phyloP scores from a whole-genome alignment of 2,797 vertebrate species.

The Sebastes hopkinsi region DNA sequence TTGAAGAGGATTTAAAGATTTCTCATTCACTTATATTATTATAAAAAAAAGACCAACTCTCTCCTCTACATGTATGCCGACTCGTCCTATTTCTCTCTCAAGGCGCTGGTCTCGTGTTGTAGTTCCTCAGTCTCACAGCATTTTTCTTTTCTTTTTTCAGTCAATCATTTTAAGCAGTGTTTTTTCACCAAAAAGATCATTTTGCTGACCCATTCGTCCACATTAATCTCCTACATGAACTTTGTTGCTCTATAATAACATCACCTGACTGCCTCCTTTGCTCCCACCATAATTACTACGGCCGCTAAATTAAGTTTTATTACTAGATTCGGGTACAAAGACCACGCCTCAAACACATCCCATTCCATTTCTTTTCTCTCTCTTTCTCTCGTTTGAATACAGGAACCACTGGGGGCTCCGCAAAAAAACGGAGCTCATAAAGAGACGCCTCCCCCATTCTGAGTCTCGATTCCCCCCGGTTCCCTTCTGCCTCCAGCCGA shows the following conservation, averaged over 20 bases:
- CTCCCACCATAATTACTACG: not conserved
- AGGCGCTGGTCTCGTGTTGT: too few species aligned
- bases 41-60: not conserved
- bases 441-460: too few species aligned
- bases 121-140: not conserved
- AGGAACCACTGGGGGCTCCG: too few species aligned
- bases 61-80: not conserved
- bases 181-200: not conserved
- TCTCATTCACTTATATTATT: not conserved
- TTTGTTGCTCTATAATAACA: too few species aligned
- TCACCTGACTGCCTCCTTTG: not conserved
- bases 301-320: not conserved
- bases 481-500: too few species aligned
- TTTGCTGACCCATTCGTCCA: not conserved
- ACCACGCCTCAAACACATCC: too few species aligned
- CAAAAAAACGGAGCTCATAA: too few species aligned
- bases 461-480: too few species aligned
- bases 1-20: not conserved
- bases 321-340: too few species aligned
- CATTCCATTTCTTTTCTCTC: too few species aligned
- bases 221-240: too few species aligned
- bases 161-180: not conserved
- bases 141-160: not conserved
- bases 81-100: not conserved
- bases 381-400: too few species aligned